These are phyloP conservation scores for Neoaliturus tenellus DNA, from an alignment of 2,888 invertebrate species.

Conservation along the genomic window DNA sequence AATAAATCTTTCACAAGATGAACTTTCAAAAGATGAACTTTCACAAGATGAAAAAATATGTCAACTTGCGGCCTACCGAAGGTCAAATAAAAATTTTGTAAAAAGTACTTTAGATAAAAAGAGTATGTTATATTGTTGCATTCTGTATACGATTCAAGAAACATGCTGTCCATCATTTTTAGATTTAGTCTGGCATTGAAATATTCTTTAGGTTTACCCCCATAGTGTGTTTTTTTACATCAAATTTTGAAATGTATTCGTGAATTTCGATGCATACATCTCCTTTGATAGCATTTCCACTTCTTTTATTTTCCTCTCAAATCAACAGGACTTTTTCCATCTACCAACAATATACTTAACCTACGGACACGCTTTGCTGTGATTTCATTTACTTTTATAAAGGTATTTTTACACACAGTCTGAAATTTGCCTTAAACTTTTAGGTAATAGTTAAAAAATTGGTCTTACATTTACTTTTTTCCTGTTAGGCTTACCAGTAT, in stretches of 20 bases:
- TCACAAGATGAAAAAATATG: no score
- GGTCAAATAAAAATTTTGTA: not conserved
- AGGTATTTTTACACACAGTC: constrained; percentile 14
- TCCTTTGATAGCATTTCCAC: constrained; percentile 36
- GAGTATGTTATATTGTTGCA: not conserved
- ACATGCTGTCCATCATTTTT: constrained; percentile 7
- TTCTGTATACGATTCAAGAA: not conserved
- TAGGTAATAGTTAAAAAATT: constrained; percentile 16
- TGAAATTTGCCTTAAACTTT: not conserved
- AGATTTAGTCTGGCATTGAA: not conserved
- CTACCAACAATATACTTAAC: not conserved
- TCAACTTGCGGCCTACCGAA: constrained; percentile 10
- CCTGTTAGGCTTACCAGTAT: constrained; percentile 11
- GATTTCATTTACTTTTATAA: constrained; percentile 19
- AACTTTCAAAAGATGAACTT: no score
- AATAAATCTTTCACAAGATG: no score
- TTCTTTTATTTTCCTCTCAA: constrained; percentile 35
- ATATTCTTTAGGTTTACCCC: constrained; percentile 23
- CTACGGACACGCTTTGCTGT: constrained; percentile 13
- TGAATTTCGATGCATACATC: not conserved
- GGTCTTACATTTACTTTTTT: not conserved
- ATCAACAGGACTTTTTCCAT: constrained; percentile 26
- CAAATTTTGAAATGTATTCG: constrained; percentile 1
- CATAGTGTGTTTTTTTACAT: not conserved
- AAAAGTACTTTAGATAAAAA: not conserved